phyloP scores from a whole-genome alignment of 2,888 invertebrate genomes.

The Charanyca ferruginea region DNA sequence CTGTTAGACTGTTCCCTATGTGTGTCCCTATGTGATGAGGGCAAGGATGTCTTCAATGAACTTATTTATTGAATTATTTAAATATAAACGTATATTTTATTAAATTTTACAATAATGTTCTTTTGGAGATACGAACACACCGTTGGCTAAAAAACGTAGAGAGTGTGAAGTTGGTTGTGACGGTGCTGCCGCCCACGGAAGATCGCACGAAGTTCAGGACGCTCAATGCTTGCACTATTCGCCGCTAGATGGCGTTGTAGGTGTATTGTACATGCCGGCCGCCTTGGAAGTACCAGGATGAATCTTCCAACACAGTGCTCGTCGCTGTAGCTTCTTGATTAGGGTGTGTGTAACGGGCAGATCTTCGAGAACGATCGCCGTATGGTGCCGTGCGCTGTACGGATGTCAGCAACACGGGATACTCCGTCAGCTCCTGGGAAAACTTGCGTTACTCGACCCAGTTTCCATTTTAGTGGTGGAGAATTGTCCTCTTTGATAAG shows the following conservation, averaged over 20 bases:
- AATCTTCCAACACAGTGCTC: constrained; percentile 5
- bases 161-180: no score
- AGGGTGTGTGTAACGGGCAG: not conserved
- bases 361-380: constrained; percentile 11
- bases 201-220: no score
- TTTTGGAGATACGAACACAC: no score
- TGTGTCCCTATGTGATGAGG: no score
- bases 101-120: no score
- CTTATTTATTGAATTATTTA: no score
- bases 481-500: constrained; percentile 7
- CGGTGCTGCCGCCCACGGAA: no score
- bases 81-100: no score
- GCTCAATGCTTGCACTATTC: no score
- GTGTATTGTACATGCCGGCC: constrained; percentile 3
- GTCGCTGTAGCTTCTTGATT: not conserved
- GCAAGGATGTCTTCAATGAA: no score
- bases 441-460: constrained; percentile 9
- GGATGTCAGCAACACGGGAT: not conserved
- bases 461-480: constrained; percentile 4
- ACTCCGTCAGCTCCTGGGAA: constrained; percentile 17
- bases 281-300: constrained; percentile 7
- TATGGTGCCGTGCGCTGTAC: not conserved
- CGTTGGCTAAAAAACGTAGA: no score
- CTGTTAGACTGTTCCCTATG: no score
- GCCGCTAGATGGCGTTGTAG: constrained; percentile 4